phyloP scores from a whole-genome alignment of 2,888 invertebrate species.

The Acronicta alni region DNA sequence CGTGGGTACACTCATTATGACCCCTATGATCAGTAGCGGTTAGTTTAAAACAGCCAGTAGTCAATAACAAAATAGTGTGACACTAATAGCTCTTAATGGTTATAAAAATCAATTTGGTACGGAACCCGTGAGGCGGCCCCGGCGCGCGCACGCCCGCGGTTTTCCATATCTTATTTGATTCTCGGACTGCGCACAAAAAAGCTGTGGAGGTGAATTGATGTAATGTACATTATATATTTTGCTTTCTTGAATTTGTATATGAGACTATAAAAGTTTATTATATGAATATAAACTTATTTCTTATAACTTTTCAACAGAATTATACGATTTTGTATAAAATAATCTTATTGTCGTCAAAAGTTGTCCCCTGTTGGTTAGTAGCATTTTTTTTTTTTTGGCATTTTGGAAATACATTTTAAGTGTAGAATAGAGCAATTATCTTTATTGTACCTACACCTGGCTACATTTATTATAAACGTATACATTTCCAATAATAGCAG shows the following conservation, averaged over 20 bases:
- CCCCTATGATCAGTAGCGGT: conserved; percentile 15
- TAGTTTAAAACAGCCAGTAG: conserved; percentile 12
- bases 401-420: too few relatives aligned
- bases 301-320: too few relatives aligned
- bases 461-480: too few relatives aligned
- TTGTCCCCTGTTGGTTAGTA: too few relatives aligned
- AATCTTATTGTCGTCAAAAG: too few relatives aligned
- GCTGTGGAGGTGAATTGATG: conserved; percentile 55
- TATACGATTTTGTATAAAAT: too few relatives aligned
- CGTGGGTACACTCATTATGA: conserved; percentile 5
- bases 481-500: too few relatives aligned
- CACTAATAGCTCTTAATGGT: conserved; percentile 50
- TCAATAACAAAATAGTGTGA: conserved; percentile 26
- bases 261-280: too few relatives aligned
- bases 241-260: conserved; percentile 6
- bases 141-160: conserved; percentile 71
- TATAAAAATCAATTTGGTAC: conserved; percentile 62
- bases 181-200: conserved; percentile 63
- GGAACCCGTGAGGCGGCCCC: conserved; percentile 56
- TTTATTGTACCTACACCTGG: too few relatives aligned
- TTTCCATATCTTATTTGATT: conserved; percentile 84
- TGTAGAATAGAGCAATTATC: too few relatives aligned
- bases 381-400: too few relatives aligned
- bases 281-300: too few relatives aligned
- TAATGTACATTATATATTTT: conserved; percentile 14